Evolutionary conservation across 2,888 invertebrate species (phyloP).

Genomic region (Gibbula magus): DNA sequence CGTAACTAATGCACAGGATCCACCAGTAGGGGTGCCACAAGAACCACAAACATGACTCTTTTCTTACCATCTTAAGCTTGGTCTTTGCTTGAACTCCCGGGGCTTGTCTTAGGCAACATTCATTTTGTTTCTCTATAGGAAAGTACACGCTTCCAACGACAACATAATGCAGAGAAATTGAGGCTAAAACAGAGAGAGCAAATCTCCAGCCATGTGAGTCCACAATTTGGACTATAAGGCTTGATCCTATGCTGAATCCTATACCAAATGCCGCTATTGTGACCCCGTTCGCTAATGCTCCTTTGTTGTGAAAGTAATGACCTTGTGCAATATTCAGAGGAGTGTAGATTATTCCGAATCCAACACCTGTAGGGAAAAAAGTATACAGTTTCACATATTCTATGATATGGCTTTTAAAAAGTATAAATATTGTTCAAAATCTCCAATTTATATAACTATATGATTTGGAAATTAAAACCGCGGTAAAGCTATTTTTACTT

Average conservation of each 20-base stretch:
- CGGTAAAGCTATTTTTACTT: too few species aligned
- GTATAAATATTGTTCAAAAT: too few species aligned
- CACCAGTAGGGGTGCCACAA: not conserved
- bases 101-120: not conserved
- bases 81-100: not conserved
- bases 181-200: not conserved
- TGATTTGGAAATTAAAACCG: too few species aligned
- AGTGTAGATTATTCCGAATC: slow-evolving; percentile 40
- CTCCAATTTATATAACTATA: too few species aligned
- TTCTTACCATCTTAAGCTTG: too few species aligned
- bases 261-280: slow-evolving; percentile 32
- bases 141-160: not conserved
- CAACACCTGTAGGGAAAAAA: slow-evolving; percentile 32
- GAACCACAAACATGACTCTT: not conserved
- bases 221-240: slow-evolving; percentile 31
- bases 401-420: too few species aligned
- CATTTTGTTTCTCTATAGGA: not conserved
- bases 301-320: slow-evolving; percentile 35
- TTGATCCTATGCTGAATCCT: slow-evolving; percentile 26
- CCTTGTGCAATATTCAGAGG: slow-evolving; percentile 33
- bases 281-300: slow-evolving; percentile 38
- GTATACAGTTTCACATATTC: too few species aligned
- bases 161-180: not conserved
- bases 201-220: slow-evolving; percentile 10
- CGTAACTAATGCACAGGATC: not conserved